A percentile compares a stretch with the other conserved stretches of the same genome.
Conservation (phyloP, 35 echinoderm and acorn worm species). For the Patiria miniata region DNA sequence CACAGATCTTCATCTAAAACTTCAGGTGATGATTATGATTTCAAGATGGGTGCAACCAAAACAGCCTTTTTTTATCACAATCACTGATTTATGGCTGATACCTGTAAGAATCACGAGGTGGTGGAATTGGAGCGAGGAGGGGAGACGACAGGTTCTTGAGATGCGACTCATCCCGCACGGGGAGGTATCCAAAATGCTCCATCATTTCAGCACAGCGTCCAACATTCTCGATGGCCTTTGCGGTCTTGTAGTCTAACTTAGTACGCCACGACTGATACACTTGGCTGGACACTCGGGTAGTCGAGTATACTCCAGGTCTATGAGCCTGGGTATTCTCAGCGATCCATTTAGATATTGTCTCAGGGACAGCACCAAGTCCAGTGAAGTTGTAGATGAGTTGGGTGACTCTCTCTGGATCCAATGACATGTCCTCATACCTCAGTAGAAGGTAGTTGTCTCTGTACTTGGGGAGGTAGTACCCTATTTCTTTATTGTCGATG, state of each 20-base stretch:
- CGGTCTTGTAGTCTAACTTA: background rate
- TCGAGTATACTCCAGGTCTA: background rate
- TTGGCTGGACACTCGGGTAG: background rate
- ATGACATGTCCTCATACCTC: conserved; percentile 72
- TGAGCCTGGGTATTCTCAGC: conserved; percentile 46
- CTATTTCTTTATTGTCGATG: background rate
- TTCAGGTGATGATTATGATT: no score
- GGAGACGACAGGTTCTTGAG: background rate
- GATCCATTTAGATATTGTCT: conserved; percentile 54
- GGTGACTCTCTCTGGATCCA: conserved; percentile 44
- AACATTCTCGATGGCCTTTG: background rate
- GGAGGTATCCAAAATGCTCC: background rate
- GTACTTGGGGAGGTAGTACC: conserved; percentile 39
- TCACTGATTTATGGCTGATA: no score
- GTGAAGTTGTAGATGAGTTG: conserved; percentile 67
- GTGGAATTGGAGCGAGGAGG: background rate
- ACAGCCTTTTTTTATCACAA: no score
- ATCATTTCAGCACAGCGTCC: conserved; percentile 20
- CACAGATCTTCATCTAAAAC: no score
- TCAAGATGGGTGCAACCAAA: no score
- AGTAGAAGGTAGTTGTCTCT: conserved; percentile 55
- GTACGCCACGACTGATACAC: background rate
- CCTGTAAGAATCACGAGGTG: no score
- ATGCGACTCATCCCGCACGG: background rate
- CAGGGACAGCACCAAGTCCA: conserved; percentile 55